phyloP scores from a whole-genome alignment of 2,888 invertebrate species.

The Blomia tropicalis region DNA sequence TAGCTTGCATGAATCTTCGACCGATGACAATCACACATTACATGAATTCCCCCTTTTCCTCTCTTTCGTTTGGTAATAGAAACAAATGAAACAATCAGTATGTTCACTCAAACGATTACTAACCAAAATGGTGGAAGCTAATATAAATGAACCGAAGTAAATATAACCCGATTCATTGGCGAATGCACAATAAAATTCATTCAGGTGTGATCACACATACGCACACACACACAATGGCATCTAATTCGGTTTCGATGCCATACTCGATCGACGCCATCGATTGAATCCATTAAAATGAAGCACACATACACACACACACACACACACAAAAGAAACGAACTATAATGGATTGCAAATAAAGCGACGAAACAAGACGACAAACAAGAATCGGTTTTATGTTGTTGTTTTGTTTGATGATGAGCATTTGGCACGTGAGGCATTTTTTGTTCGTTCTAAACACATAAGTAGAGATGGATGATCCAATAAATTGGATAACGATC shows the following conservation, averaged over 20 bases:
- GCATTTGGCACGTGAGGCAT: conserved; percentile 8
- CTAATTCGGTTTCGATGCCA: neutral
- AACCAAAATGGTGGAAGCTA: no score
- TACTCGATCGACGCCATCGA: no score
- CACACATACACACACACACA: neutral
- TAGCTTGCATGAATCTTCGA: no score
- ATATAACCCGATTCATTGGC: neutral
- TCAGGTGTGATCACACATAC: neutral
- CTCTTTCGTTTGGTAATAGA: no score
- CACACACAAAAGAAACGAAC: no score
- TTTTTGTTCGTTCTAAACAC: neutral
- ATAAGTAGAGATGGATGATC: neutral
- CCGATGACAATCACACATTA: no score
- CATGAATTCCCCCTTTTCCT: no score
- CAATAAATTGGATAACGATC: neutral
- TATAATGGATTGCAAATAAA: neutral
- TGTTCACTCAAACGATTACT: neutral
- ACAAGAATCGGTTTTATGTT: neutral
- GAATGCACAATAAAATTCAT: neutral
- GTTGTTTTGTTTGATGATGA: neutral
- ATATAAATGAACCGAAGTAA: neutral
- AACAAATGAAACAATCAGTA: neutral
- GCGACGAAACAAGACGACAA: neutral
- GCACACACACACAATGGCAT: no score
- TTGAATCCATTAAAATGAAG: no score